phyloP scores from a whole-genome alignment of 2,113 vertebrate species.

The Nibea albiflora region DNA sequence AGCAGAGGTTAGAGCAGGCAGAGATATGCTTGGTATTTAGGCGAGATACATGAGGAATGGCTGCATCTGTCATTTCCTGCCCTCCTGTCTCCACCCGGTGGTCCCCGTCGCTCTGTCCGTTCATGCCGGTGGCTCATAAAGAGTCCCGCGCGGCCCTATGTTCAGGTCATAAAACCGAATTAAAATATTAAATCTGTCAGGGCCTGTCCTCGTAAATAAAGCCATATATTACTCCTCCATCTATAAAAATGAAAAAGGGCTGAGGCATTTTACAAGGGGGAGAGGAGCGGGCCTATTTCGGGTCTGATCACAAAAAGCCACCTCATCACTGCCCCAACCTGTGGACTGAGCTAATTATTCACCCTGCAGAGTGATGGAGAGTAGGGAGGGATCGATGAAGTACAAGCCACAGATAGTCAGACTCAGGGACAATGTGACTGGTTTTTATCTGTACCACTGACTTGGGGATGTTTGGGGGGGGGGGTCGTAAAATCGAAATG shows the following conservation, averaged over 20 bases:
- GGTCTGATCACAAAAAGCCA: conserved; percentile 63
- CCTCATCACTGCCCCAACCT: conserved; percentile 64
- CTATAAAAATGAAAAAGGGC: conserved; percentile 83
- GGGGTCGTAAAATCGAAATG: background rate
- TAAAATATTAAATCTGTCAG: conserved; percentile 89
- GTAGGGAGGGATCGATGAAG: conserved; percentile 40
- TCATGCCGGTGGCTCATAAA: conserved; percentile 78
- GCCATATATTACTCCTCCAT: conserved; percentile 79
- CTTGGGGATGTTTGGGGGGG: background rate
- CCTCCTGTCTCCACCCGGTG: conserved; percentile 50
- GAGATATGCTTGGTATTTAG: conserved; percentile 71
- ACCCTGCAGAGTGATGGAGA: conserved; percentile 47
- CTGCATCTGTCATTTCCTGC: conserved; percentile 54
- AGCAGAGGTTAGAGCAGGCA: conserved; percentile 43
- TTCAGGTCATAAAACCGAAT: conserved; percentile 84
- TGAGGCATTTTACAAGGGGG: conserved; percentile 71
- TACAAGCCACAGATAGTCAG: conserved; percentile 21
- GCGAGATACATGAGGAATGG: conserved; percentile 66
- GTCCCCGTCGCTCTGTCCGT: conserved; percentile 52
- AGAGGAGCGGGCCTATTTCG: conserved; percentile 68
- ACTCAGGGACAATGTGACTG: conserved; percentile 19
- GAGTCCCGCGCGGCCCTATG: conserved; percentile 73
- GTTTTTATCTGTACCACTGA: conserved; percentile 6
- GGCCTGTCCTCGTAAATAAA: conserved; percentile 83
- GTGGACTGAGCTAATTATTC: conserved; percentile 78